These are phyloP conservation scores for Austrolebias charrua DNA, from an alignment of 2,797 vertebrate genomes.

Conservation along the genomic window DNA sequence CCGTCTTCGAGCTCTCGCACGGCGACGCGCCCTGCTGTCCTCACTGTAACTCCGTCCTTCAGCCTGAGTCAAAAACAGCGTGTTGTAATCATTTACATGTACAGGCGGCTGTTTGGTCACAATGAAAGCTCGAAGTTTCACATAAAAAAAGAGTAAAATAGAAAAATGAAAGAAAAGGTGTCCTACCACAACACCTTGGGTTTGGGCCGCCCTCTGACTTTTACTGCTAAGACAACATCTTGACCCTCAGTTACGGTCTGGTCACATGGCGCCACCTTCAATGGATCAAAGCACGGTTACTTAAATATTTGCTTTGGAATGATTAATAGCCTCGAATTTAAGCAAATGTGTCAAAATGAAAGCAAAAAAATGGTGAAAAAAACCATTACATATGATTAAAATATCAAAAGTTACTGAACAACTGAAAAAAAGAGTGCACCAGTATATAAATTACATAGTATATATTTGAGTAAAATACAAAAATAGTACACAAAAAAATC, in stretches of 20 bases:
- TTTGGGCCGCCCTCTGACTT: constrained; percentile 85
- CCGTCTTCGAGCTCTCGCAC: constrained; percentile 76
- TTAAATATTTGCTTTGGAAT: background rate
- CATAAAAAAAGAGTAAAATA: no score
- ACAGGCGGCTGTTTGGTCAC: constrained; percentile 4
- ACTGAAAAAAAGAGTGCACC: no score
- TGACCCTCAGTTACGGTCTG: constrained; percentile 86
- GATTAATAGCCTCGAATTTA: background rate
- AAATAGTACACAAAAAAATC: no score
- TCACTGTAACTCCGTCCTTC: constrained; percentile 84
- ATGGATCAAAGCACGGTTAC: constrained; percentile 3
- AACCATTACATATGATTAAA: background rate
- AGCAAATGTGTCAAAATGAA: background rate
- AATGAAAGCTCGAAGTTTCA: constrained; percentile 14
- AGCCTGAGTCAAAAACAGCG: constrained; percentile 75
- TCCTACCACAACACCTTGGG: constrained; percentile 91
- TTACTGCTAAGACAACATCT: constrained; percentile 83
- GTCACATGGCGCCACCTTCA: constrained; percentile 84
- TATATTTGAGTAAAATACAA: no score
- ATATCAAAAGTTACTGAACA: no score
- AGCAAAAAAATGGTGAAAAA: background rate
- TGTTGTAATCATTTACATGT: constrained; percentile 29
- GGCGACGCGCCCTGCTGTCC: constrained; percentile 78
- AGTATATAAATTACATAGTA: no score
- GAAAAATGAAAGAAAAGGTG: background rate